These are phyloP conservation scores for Pecten maximus DNA, from an alignment of 2,888 invertebrate genomes.

Conservation along the genomic window DNA sequence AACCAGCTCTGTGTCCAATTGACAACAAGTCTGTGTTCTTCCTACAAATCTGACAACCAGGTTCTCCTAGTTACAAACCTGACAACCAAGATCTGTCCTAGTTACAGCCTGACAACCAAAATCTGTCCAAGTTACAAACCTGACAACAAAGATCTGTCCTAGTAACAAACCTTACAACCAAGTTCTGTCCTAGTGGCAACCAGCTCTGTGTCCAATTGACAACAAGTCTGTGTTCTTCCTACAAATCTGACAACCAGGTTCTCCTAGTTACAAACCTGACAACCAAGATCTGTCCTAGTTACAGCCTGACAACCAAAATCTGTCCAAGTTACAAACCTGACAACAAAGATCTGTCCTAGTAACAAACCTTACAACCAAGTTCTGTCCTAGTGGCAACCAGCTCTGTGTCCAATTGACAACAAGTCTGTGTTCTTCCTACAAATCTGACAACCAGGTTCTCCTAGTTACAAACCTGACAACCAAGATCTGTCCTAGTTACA, in stretches of 20 bases:
- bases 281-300: not conserved
- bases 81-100: not conserved
- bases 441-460: not conserved
- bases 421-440: not conserved
- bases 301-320: not conserved
- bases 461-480: not conserved
- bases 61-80: not conserved
- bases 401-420: no score
- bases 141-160: not conserved
- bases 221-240: not conserved
- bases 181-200: not conserved
- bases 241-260: not conserved
- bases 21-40: not conserved
- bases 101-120: not conserved
- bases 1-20: not conserved
- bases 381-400: not conserved
- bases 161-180: not conserved
- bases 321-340: not conserved
- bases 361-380: not conserved
- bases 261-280: not conserved
- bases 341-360: not conserved
- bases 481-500: not conserved
- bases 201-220: not conserved
- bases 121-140: not conserved
- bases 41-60: not conserved